Base-by-base conservation (phyloP, 92 coral and sea anemone genomes). In the Palythoa grandiflora region DNA sequence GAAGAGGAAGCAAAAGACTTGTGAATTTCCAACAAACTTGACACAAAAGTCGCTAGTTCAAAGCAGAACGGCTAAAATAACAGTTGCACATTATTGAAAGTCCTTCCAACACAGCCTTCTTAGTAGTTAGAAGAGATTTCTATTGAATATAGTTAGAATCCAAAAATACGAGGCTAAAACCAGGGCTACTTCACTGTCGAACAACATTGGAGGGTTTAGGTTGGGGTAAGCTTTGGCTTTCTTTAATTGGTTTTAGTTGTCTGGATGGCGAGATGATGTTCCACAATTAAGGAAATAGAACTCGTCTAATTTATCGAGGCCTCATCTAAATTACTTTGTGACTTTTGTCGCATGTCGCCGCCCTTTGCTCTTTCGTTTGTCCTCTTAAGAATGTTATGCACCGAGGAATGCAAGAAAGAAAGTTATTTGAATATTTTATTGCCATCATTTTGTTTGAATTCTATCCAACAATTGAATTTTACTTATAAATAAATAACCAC, bases 21-120 rank as follows among this genome's bases (percentile, higher is more conserved):
- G 20, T 65, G n/a, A 48, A 48, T 63, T 65, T 20, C 75, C 61
- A 63, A 48, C 75, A 14, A 47, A 28, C 1, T 40, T 66, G 28
- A 66, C 86, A 8, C 38, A 66, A 53, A 66, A 17, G 40, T 17
- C 86, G 9, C 55, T 47, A 16, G 54, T 44, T 47, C 28, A 81
- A n/a, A 81, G 44, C 28, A 47, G 86, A 48, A 81, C 75, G 14
- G 9, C 40, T 5, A 47, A 60, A 53, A 81, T 60, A 68, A 53
- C 86, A 19, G 47, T 81, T 5, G 86, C 61, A 11, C 50, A 5
- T 4, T 63, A 1, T 20, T 63, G 70, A 63, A 63, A 16, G 61
- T 7, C 36, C 70, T 63, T 19, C 70, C 10, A 21, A 17, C 70
- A 0, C 9, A 63, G 70, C 17, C 17, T 63, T 14, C n/a, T 3